phyloP scores from a whole-genome alignment of 2,113 vertebrate genomes.

The human region DNA sequence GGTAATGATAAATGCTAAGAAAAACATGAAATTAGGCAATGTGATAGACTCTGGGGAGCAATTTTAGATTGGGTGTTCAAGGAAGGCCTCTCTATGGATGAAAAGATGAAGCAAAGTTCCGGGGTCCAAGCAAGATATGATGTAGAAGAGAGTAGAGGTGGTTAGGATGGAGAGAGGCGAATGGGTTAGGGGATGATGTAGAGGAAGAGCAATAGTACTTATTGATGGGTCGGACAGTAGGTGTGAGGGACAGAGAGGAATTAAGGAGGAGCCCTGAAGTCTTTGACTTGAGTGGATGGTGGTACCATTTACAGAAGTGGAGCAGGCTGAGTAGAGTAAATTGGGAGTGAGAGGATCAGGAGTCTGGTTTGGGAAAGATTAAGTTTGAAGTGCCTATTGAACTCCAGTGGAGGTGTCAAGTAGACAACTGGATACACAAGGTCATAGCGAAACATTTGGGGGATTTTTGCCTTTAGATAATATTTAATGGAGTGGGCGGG shows the following conservation, averaged over 20 bases:
- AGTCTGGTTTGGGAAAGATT: neutral
- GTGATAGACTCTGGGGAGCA: neutral
- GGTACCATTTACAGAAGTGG: neutral
- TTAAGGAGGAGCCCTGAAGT: neutral
- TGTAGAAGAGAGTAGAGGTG: neutral
- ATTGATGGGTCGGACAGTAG: neutral
- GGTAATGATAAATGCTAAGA: neutral
- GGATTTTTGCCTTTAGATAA: neutral
- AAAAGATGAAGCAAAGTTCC: neutral
- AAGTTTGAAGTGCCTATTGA: neutral
- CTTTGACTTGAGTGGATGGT: neutral
- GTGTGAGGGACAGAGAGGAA: neutral
- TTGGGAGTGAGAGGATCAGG: neutral
- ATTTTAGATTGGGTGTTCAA: neutral
- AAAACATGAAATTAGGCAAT: neutral
- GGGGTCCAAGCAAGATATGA: neutral
- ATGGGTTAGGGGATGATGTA: neutral
- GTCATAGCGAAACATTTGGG: neutral
- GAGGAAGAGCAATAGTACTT: neutral
- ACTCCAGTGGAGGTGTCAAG: neutral
- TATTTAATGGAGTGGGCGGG: neutral
- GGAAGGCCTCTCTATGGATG: neutral
- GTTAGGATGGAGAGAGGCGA: neutral
- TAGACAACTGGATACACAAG: neutral
- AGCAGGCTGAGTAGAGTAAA: too few relatives aligned